Evolutionary conservation across 2,113 vertebrate species (phyloP), one percentile per base, ranked within the genome.

Genomic region (Bostrychus sinensis): DNA sequence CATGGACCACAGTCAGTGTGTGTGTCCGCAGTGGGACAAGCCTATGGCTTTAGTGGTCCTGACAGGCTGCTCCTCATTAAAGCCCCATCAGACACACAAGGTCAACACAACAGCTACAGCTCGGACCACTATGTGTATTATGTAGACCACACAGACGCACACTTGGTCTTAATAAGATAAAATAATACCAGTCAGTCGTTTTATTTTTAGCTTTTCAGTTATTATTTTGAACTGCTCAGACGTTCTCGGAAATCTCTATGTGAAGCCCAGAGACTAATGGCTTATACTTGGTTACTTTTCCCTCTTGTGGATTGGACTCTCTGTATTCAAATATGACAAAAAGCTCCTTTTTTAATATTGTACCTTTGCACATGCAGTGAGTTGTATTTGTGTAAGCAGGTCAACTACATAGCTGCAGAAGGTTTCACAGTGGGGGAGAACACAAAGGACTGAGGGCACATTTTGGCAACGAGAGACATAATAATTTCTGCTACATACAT

Each of bases 41-140:
- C 71, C 75, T 69, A 30, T n/a, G 72, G 77, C 77, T 69, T 70
- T 81, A 62, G 72, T 26, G 22, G 70, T 70, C 75, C 54, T 88
- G 80, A 87, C 87, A 87, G 76, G 55, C 73, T 26, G 72, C 11
- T 72, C 55, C 86, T 88, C 86, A 87, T 89, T 86, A 90, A 87
- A 81, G 70, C 68, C 56, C 59, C 77, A 28, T 83, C 85, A 84
- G 71, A 85, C 54, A 9, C 81, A 17, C 39, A 72, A 77, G 89
- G 84, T 87, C 84, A 85, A 76, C 68, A 82, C 71, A 78, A 77
- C 81, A 63, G 61, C 72, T 53, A 71, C 59, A 46, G 53, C 62
- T 56, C 43, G 4, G 41, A 46, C 56, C 23, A 66, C 69, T 36
- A 41, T 26, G 46, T 3, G 22, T 42, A 46, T 56, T 41, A 71